These are phyloP conservation scores for Nomada fucata DNA, from an alignment of 2,888 invertebrate genomes.

Conservation along the genomic window DNA sequence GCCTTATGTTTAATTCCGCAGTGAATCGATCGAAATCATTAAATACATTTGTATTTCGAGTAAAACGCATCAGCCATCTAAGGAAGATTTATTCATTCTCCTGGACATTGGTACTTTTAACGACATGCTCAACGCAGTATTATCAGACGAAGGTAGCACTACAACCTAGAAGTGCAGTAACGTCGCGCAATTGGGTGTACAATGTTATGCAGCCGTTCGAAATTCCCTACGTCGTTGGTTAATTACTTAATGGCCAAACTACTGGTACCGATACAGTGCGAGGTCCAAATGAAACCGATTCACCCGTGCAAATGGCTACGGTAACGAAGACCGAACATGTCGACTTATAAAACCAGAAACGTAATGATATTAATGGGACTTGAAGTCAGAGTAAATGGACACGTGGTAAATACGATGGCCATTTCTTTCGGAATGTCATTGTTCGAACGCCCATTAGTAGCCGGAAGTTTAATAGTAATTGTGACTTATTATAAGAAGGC, in stretches of 20 bases:
- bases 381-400: not conserved
- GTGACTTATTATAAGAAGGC: constrained; percentile 33
- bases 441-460: constrained; percentile 1
- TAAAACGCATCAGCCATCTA: constrained; percentile 27
- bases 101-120: constrained; percentile 44
- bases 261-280: constrained; percentile 31
- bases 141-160: constrained; percentile 49
- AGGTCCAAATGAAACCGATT: constrained; percentile 21
- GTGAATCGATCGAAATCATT: not conserved
- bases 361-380: not conserved
- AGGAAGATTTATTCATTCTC: constrained; percentile 50
- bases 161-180: constrained; percentile 52
- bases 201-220: constrained; percentile 38
- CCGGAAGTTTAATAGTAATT: constrained; percentile 9
- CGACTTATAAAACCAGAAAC: not conserved
- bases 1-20: too few relatives aligned
- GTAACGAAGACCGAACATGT: constrained; percentile 7
- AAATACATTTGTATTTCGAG: not conserved
- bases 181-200: constrained; percentile 25
- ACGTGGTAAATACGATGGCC: not conserved
- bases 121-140: constrained; percentile 53
- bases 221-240: constrained; percentile 41
- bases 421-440: not conserved
- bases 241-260: constrained; percentile 45
- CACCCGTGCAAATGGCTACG: constrained; percentile 30